A percentile compares a stretch with the other conserved stretches of the same genome.
Evolutionary conservation across 30 jellyfish, hydroid and myxozoan genomes (phyloP).

Genomic region (Aurelia aurita complex sp. Pacific): DNA sequence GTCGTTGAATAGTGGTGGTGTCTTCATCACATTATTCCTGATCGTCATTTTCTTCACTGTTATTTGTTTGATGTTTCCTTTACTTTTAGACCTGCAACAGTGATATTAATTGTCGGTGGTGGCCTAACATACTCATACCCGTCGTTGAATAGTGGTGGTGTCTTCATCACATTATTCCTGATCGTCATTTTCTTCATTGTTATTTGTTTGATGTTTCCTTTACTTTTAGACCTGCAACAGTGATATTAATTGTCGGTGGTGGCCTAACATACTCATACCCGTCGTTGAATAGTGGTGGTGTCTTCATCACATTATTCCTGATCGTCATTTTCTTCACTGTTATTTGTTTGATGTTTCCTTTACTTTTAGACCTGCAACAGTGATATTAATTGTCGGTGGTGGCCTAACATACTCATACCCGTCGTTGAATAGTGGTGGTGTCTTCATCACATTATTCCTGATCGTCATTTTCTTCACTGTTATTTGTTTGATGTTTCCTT

Average conservation of each 20-base stretch:
- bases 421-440: slow-evolving; percentile 50
- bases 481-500: slow-evolving; percentile 52
- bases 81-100: slow-evolving; percentile 47
- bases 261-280: slow-evolving; percentile 90
- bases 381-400: slow-evolving; percentile 87
- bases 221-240: slow-evolving; percentile 47
- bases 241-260: slow-evolving; percentile 87
- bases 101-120: slow-evolving; percentile 87
- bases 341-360: slow-evolving; percentile 52
- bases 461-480: slow-evolving; percentile 52
- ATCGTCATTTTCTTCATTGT: slow-evolving; percentile 52
- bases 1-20: slow-evolving; percentile 50
- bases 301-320: slow-evolving; percentile 47
- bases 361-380: slow-evolving; percentile 41
- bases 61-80: slow-evolving; percentile 52
- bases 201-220: slow-evolving; percentile 51
- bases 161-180: slow-evolving; percentile 47
- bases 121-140: slow-evolving; percentile 90
- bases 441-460: slow-evolving; percentile 46
- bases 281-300: slow-evolving; percentile 50
- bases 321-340: slow-evolving; percentile 52
- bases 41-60: slow-evolving; percentile 52
- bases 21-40: slow-evolving; percentile 47
- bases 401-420: slow-evolving; percentile 90
- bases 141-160: slow-evolving; percentile 47